Evolutionary conservation across 1,140 invertebrate species (phyloP), one percentile per base, ranked within the genome.

Genomic region (Bombus vancouverensis): DNA sequence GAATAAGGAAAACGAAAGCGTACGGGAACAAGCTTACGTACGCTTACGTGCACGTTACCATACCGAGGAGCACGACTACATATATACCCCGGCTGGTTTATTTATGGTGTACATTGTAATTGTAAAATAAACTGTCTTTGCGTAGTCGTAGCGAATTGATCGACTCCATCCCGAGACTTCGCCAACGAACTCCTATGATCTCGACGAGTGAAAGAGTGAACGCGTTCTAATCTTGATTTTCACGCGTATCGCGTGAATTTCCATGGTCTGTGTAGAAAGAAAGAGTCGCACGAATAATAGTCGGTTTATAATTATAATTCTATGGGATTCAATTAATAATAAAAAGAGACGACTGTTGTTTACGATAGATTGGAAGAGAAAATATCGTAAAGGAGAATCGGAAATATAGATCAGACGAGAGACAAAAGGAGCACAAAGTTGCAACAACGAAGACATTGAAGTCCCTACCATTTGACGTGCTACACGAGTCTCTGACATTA

Each of bases 71-170:
- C 22, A 59, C 42, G 59, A 47, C 42, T 22, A 34, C 28, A 59
- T 74, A 74, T 73, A 66, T 32, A 82, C 8, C 73, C 57, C 42
- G 28, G 59, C 47, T 22, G 39, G 28, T 77, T 91, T 87, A 89
- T 91, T 91, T 90, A 89, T 87, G 87, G 39, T 47, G 53, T 84
- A 86, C 89, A 85, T 88, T 74, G 82, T 88, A 90, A 89, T 89
- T 90, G 88, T 89, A 86, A 89, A 90, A 82, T 89, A 90, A 87
- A 90, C 75, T 80, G 53, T 75, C 75, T 37, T 59, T 76, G 74
- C 57, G 53, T 39, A 72, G 28, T 85, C n/a, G 37, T 42, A 47
- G 65, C 68, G 81, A 83, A 88, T 80, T 72, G 85, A 81, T 88
- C 57, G 85, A 79, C 59, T 59, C 65, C 70, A 74, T 34, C 10